Percentiles rank a stretch among this genome's conserved stretches.
Conservation (phyloP, 2,888 invertebrate genomes). For the Yponomeuta evonymella region DNA sequence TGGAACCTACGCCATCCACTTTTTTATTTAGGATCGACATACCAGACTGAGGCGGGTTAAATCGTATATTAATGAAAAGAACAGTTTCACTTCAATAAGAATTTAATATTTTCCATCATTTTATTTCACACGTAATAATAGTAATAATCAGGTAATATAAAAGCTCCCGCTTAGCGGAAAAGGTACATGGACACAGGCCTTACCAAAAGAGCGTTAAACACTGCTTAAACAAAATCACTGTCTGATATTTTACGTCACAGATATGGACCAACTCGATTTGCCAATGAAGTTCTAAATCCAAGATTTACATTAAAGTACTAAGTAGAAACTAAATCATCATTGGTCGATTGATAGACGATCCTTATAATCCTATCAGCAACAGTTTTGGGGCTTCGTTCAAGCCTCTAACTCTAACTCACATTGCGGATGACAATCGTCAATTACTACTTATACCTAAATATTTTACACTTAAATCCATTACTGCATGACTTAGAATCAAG, state of each 20-base stretch:
- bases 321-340: not conserved
- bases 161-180: conserved; percentile 65
- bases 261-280: not conserved
- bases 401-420: not conserved
- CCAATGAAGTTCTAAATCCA: not conserved
- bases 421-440: not conserved
- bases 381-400: not conserved
- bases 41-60: not conserved
- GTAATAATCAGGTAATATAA: conserved; percentile 60
- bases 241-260: not conserved
- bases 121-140: conserved; percentile 45
- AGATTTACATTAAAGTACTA: not conserved
- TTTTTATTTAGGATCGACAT: not conserved
- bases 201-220: not conserved
- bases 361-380: not conserved
- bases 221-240: not conserved
- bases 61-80: conserved; percentile 38
- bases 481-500: not conserved
- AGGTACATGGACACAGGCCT: conserved; percentile 67
- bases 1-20: too few relatives aligned
- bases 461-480: not conserved
- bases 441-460: conserved; percentile 2
- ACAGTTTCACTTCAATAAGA: conserved; percentile 54
- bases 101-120: conserved; percentile 40
- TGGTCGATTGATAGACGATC: not conserved